Evolutionary conservation across 2,797 vertebrate species (phyloP).

Genomic region (Columba guinea): DNA sequence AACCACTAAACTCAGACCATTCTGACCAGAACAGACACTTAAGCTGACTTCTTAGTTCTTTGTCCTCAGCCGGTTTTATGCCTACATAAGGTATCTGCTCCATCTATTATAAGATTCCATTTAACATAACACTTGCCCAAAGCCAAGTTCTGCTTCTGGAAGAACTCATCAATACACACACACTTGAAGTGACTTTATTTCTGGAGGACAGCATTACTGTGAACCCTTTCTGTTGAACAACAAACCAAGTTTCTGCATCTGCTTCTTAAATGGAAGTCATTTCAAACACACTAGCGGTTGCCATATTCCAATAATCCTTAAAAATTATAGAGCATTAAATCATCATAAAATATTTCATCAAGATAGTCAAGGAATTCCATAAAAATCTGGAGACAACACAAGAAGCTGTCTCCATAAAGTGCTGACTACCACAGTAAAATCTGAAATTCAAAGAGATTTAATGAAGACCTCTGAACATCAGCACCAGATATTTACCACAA

Average conservation of each 20-base stretch:
- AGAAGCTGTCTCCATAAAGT: not conserved
- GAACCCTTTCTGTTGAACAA: not conserved
- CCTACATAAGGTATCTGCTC: not conserved
- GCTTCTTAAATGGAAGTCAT: not conserved
- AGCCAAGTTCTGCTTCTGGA: not conserved
- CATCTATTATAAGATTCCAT: not conserved
- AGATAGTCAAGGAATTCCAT: not conserved
- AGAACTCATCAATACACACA: not conserved
- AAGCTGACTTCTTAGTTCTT: not conserved
- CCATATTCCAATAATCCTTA: not conserved
- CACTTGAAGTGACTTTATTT: not conserved
- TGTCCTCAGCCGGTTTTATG: not conserved
- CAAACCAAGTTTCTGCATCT: not conserved
- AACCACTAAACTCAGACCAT: not conserved
- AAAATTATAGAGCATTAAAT: not conserved
- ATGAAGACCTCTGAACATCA: not conserved
- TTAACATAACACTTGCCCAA: not conserved
- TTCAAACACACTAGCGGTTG: not conserved
- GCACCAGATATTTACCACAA: not conserved
- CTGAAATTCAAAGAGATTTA: not conserved
- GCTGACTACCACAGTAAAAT: not conserved
- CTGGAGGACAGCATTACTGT: not conserved
- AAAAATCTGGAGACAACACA: not conserved
- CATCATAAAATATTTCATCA: not conserved
- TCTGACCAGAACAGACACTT: not conserved